Evolutionary conservation across 2,797 vertebrate species (phyloP).

Genomic region (Malacoraja senta): DNA sequence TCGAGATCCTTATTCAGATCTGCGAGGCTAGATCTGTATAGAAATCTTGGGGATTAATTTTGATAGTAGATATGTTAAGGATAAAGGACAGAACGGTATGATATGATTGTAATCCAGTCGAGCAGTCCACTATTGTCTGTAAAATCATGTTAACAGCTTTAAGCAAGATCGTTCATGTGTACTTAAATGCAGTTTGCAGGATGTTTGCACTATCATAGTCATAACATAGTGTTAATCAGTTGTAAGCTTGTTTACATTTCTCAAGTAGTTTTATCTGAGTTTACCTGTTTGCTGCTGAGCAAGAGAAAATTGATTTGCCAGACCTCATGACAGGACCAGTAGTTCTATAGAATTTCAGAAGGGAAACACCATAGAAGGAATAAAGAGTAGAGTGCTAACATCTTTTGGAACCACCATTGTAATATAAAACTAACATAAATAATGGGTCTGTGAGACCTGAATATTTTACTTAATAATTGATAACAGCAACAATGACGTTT

Average conservation of each 20-base stretch:
- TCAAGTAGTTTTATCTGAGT: background rate
- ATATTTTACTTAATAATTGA: no score
- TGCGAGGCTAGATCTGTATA: background rate
- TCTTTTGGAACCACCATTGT: background rate
- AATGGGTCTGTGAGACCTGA: background rate
- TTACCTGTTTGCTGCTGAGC: background rate
- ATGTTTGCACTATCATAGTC: background rate
- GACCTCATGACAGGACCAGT: background rate
- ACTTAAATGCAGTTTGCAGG: background rate
- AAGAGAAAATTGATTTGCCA: background rate
- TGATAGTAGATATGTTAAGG: background rate
- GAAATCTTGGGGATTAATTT: background rate
- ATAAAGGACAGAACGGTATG: background rate
- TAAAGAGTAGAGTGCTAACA: background rate
- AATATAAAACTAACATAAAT: background rate
- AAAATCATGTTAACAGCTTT: background rate
- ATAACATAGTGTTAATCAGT: background rate
- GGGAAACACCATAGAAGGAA: no score
- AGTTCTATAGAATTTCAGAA: background rate
- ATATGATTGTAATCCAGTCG: background rate
- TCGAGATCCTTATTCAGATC: no score
- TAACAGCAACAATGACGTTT: no score
- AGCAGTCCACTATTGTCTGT: background rate
- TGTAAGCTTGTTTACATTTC: background rate
- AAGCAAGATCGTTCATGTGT: background rate